Conservation (phyloP, 2,797 vertebrate genomes). For the Sebastes ruberrimus region DNA sequence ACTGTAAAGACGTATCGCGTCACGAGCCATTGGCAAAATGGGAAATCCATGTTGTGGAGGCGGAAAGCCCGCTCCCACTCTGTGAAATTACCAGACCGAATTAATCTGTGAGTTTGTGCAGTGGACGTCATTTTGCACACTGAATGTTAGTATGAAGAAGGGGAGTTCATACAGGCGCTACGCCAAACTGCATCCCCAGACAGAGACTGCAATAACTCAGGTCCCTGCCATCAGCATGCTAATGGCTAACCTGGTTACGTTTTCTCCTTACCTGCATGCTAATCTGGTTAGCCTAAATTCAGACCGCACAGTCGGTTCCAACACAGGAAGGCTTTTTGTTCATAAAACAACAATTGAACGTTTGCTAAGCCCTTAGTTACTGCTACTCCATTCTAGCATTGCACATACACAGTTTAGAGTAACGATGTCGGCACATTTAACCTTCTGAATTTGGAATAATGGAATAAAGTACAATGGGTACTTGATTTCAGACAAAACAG, state of each 20-base stretch:
- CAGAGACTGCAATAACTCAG: conserved; percentile 57
- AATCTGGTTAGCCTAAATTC: conserved; percentile 67
- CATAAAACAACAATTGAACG: not conserved
- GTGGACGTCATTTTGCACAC: conserved; percentile 4
- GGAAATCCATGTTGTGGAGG: conserved; percentile 40
- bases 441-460: not conserved
- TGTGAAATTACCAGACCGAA: conserved; percentile 14
- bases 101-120: conserved; percentile 29
- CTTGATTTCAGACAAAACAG: not conserved
- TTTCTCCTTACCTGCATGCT: conserved; percentile 69
- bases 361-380: not conserved
- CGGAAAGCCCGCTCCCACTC: not conserved
- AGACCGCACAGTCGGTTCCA: conserved; percentile 68
- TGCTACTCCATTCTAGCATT: not conserved
- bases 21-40: conserved; percentile 45
- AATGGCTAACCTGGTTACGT: conserved; percentile 66
- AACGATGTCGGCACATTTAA: not conserved
- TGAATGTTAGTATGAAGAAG: conserved; percentile 3
- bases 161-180: not conserved
- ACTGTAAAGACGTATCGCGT: conserved; percentile 46
- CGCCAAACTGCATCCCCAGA: conserved; percentile 53
- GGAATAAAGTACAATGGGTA: no score
- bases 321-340: not conserved
- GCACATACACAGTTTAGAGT: not conserved
- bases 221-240: conserved; percentile 45